A percentile compares a stretch with the other conserved stretches of the same genome.
Conservation (phyloP, 2,113 vertebrate genomes). For the Globicephala melas region DNA sequence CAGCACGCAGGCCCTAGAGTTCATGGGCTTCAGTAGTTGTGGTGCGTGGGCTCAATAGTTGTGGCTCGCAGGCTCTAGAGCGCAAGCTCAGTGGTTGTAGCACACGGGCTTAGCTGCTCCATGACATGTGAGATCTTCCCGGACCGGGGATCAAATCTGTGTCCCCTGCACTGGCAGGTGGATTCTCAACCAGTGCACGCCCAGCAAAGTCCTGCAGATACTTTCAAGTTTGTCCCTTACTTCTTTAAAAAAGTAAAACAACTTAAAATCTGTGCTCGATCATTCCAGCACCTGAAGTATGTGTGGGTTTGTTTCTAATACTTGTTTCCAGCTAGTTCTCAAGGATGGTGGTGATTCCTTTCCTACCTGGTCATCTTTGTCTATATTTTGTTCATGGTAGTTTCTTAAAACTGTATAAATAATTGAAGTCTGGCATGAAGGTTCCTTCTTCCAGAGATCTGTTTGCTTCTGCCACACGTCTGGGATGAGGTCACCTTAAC, state of each 20-base stretch:
- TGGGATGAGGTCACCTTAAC: neutral
- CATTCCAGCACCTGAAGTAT: accelerated
- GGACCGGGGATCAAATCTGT: too few relatives aligned
- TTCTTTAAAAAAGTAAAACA: neutral
- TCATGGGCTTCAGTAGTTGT: too few relatives aligned
- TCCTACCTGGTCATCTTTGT: neutral
- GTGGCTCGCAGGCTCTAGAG: too few relatives aligned
- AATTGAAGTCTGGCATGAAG: neutral
- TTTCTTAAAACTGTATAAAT: neutral
- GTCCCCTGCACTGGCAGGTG: too few relatives aligned
- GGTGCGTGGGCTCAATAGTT: too few relatives aligned
- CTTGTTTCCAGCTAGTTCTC: neutral
- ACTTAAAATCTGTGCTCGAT: neutral
- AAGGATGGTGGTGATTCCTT: neutral
- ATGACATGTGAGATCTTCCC: too few relatives aligned
- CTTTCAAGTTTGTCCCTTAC: neutral
- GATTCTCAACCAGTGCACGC: too few relatives aligned
- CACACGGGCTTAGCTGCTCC: too few relatives aligned
- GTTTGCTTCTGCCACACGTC: neutral
- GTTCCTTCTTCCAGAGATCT: neutral
- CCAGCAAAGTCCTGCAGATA: neutral
- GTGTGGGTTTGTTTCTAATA: accelerated
- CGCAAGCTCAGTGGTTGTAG: too few relatives aligned
- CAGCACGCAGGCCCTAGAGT: too few relatives aligned
- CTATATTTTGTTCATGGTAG: neutral